These are phyloP conservation scores for Oryctes rhinoceros DNA, from an alignment of 1,140 invertebrate species.

Conservation along the genomic window DNA sequence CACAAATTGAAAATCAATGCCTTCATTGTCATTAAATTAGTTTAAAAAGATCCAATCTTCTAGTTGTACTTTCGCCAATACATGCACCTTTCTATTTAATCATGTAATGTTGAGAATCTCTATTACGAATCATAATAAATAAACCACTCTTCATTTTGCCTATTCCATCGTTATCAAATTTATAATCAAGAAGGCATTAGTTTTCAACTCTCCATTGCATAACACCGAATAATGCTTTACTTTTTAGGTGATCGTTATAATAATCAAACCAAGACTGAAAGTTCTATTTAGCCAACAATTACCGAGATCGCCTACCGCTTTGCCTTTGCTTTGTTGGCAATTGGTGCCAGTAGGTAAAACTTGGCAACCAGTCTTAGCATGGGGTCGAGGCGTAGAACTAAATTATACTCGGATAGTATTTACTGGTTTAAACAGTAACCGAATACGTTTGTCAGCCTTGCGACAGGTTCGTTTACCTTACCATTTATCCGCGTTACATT, in stretches of 20 bases:
- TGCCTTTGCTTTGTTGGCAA: conserved; percentile 93
- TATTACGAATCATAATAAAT: no score
- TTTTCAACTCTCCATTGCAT: not conserved
- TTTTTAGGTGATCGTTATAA: conserved; percentile 72
- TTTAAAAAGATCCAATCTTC: no score
- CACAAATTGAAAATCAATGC: no score
- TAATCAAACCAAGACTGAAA: conserved; percentile 77
- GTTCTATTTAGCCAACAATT: conserved; percentile 62
- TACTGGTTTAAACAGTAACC: conserved; percentile 61
- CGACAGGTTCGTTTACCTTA: conserved; percentile 75
- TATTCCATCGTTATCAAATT: no score
- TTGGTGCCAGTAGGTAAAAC: conserved; percentile 81
- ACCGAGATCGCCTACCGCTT: conserved; percentile 70
- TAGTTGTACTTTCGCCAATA: no score
- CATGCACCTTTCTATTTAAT: no score
- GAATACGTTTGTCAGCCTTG: conserved; percentile 71
- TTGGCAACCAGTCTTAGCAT: conserved; percentile 84
- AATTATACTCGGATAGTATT: conserved; percentile 81
- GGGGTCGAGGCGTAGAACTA: conserved; percentile 80
- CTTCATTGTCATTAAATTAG: no score
- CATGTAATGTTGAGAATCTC: no score
- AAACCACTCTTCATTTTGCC: no score
- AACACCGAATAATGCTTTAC: not conserved
- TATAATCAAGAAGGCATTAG: no score
- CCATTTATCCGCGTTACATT: conserved; percentile 78